A percentile compares a stretch with the other conserved stretches of the same genome.
phyloP scores from a whole-genome alignment of 2,797 vertebrate species.

The Microctenopoma steveboyesi region DNA sequence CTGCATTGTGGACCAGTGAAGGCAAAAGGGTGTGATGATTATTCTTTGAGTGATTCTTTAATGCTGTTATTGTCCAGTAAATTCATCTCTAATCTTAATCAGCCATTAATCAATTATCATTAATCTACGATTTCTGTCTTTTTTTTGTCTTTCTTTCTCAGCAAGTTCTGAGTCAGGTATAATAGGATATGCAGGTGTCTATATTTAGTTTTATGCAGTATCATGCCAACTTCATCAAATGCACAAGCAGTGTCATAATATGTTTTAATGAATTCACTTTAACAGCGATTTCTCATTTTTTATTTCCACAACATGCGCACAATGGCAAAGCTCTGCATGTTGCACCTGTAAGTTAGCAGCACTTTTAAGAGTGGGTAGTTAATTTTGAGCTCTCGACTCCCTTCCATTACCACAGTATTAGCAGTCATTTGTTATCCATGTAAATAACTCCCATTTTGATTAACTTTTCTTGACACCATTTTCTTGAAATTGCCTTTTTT shows the following conservation, averaged over 20 bases:
- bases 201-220: conserved; percentile 20
- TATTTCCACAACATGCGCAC: conserved; percentile 51
- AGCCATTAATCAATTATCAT: conserved; percentile 8
- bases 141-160: conserved; percentile 1
- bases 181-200: conserved; percentile 1
- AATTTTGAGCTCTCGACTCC: conserved; percentile 52
- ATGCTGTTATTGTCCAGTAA: conserved; percentile 18
- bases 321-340: conserved; percentile 38
- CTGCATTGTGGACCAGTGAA: conserved; percentile 21
- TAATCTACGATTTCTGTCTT: not conserved
- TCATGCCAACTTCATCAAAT: conserved; percentile 33
- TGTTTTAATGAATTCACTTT: conserved; percentile 30
- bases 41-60: conserved; percentile 40
- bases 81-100: conserved; percentile 32
- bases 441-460: conserved; percentile 81
- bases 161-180: conserved; percentile 15
- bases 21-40: conserved; percentile 43
- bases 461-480: conserved; percentile 75
- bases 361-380: conserved; percentile 68
- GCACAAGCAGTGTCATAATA: conserved; percentile 34
- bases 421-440: conserved; percentile 74
- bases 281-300: conserved; percentile 47
- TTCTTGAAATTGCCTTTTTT: conserved; percentile 76
- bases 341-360: conserved; percentile 68
- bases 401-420: conserved; percentile 73